These are phyloP conservation scores for Podargus strigoides DNA, from an alignment of 2,797 vertebrate species.

Conservation along the genomic window DNA sequence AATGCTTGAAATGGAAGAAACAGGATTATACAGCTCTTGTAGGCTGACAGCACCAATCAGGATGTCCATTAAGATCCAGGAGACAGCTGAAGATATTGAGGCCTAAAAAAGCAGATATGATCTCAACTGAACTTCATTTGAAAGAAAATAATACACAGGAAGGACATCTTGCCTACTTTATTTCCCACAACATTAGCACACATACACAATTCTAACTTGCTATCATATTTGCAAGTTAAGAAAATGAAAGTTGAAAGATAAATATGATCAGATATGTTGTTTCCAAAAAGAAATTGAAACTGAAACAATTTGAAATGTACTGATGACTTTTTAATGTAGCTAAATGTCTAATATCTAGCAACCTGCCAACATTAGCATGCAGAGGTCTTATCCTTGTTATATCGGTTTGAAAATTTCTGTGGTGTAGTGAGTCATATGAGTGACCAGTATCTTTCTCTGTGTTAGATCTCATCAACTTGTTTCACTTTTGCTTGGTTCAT, in stretches of 20 bases:
- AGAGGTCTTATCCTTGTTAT: neutral
- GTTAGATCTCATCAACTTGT: neutral
- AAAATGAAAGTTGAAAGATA: neutral
- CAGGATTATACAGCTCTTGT: neutral
- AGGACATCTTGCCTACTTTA: fast-evolving
- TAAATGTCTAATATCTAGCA: neutral
- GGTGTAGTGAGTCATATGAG: neutral
- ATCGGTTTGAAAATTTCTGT: neutral
- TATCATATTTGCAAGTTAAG: neutral
- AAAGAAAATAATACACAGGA: neutral
- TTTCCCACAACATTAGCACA: neutral
- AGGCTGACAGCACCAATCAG: neutral
- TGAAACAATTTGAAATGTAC: neutral
- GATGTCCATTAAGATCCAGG: neutral
- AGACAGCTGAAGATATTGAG: neutral
- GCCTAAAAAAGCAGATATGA: neutral
- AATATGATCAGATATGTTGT: neutral
- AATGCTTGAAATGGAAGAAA: neutral
- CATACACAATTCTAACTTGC: neutral
- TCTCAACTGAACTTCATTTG: neutral
- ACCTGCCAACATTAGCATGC: neutral
- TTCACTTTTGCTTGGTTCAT: neutral
- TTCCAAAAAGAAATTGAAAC: neutral
- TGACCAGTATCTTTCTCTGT: neutral
- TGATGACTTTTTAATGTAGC: neutral